Conservation (phyloP, 2,888 invertebrate genomes). For the Agapostemon virescens region DNA sequence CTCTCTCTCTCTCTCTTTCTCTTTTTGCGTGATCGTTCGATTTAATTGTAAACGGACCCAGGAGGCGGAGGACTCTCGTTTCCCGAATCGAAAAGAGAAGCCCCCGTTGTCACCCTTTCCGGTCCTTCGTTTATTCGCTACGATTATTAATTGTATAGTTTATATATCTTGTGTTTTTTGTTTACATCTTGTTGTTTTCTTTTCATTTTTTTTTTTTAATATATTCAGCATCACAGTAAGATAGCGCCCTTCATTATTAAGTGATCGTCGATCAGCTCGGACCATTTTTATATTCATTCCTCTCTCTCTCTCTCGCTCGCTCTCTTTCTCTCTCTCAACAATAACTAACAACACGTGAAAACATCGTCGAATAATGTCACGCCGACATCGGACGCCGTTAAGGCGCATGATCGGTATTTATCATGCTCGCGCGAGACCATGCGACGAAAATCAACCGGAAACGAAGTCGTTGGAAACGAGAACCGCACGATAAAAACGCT, state of each 20-base stretch:
- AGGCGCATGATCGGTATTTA: conserved; percentile 41
- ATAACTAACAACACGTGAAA: conserved; percentile 75
- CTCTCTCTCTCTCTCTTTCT: not conserved
- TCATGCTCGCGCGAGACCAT: conserved; percentile 10
- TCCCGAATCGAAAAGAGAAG: not conserved
- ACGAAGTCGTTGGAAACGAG: conserved; percentile 27
- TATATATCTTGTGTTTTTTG: conserved; percentile 28
- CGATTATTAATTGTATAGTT: conserved; percentile 65
- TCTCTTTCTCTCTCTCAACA: conserved; percentile 66
- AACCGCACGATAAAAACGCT: conserved; percentile 3
- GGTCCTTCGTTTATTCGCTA: conserved; percentile 54
- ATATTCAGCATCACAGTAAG: conserved; percentile 80
- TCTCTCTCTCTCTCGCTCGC: not conserved
- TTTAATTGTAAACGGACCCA: conserved; percentile 54
- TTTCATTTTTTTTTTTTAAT: not conserved
- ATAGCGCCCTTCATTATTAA: conserved; percentile 79
- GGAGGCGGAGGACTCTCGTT: conserved; percentile 16
- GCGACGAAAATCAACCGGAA: not conserved
- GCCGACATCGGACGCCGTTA: conserved; percentile 31
- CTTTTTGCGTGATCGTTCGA: conserved; percentile 49
- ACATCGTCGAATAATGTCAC: conserved; percentile 64
- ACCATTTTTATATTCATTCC: conserved; percentile 70
- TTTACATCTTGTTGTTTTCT: conserved; percentile 62
- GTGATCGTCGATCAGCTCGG: conserved; percentile 75
- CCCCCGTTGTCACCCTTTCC: not conserved